These are phyloP conservation scores for Semotilus atromaculatus DNA, from an alignment of 2,797 vertebrate species.

Conservation along the genomic window DNA sequence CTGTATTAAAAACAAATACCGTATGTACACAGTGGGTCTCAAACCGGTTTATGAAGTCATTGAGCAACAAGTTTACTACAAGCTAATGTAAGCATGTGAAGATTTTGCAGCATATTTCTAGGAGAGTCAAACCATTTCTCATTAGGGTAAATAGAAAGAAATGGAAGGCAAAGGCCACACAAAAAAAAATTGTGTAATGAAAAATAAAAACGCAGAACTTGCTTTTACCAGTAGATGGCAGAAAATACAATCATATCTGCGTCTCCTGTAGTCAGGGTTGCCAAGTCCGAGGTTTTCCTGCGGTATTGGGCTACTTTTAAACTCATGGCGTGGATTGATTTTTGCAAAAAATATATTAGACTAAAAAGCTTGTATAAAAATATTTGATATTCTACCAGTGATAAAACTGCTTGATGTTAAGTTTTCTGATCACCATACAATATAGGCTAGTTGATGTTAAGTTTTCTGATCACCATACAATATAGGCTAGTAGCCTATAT, in stretches of 20 bases:
- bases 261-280: neutral
- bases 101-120: neutral
- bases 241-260: neutral
- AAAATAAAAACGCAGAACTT: neutral
- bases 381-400: neutral
- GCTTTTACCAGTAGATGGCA: slow-evolving; percentile 7
- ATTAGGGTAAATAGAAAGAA: neutral
- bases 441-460: neutral
- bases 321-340: too few species aligned
- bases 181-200: neutral
- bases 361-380: neutral
- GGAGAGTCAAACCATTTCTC: neutral
- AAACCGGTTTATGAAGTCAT: neutral
- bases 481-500: too few species aligned
- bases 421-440: neutral
- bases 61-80: neutral
- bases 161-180: neutral
- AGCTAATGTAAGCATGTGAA: neutral
- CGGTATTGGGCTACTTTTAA: neutral
- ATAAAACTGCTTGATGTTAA: neutral
- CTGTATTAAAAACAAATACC: neutral
- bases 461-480: neutral
- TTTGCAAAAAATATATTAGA: neutral
- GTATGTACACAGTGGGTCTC: neutral
- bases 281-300: neutral